Percentiles rank a stretch among this genome's conserved stretches.
These are phyloP conservation scores for Ptychodera flava DNA, from an alignment of 35 echinoderm and acorn worm species.

Conservation along the genomic window DNA sequence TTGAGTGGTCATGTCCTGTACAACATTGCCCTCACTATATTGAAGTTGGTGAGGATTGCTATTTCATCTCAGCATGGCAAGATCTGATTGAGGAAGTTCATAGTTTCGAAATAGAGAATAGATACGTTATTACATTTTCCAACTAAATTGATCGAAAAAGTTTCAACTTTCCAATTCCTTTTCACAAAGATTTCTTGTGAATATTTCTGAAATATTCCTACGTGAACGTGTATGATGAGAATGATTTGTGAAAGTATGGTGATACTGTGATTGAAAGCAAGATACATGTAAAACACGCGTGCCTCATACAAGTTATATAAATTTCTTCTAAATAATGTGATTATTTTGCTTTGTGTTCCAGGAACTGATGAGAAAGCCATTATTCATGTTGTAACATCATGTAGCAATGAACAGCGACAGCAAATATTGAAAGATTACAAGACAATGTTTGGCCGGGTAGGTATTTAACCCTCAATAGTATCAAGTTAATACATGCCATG, in stretches of 20 bases:
- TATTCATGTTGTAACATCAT: constrained; percentile 52
- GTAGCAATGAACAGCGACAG: constrained; percentile 64
- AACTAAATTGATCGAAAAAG: background rate
- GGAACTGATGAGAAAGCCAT: constrained; percentile 93
- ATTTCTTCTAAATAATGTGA: background rate
- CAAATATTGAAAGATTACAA: constrained; percentile 69
- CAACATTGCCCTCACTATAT: background rate
- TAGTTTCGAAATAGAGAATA: background rate
- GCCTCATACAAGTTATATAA: background rate
- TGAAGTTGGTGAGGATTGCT: too few species aligned
- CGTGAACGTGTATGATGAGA: background rate
- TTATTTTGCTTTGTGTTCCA: constrained; percentile 18
- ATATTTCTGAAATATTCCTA: background rate
- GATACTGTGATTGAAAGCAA: background rate
- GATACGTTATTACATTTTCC: background rate
- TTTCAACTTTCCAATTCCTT: background rate
- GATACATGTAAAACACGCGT: background rate
- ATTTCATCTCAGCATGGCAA: too few species aligned
- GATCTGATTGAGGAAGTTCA: too few species aligned
- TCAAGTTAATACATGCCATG: too few species aligned
- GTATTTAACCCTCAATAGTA: too few species aligned
- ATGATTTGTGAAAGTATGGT: background rate
- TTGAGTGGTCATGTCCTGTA: background rate
- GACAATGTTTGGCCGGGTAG: constrained; percentile 97
- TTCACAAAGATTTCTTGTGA: background rate